Evolutionary conservation across 1,140 invertebrate species (phyloP).

Genomic region (Scylla paramamosain): DNA sequence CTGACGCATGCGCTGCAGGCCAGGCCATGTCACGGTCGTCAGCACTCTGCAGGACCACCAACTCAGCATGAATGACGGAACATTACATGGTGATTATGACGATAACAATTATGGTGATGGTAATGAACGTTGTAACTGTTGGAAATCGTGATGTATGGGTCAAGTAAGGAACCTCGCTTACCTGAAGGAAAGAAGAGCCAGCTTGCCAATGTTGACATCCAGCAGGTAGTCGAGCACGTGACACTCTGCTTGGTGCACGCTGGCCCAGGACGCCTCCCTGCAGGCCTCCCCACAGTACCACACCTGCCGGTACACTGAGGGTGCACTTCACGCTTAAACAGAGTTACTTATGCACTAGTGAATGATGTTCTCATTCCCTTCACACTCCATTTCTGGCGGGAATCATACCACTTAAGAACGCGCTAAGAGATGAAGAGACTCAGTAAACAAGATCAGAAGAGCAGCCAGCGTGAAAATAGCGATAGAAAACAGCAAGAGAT

Average conservation of each 20-base stretch:
- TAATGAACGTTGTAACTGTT: neutral
- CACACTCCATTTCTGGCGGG: too few relatives aligned
- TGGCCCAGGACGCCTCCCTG: slow-evolving; percentile 80
- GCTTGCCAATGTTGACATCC: slow-evolving; percentile 79
- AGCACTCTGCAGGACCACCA: slow-evolving; percentile 50
- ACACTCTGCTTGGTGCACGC: slow-evolving; percentile 83
- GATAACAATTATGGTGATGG: neutral
- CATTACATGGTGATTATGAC: neutral
- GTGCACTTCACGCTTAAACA: too few relatives aligned
- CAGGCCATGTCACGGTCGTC: slow-evolving; percentile 61
- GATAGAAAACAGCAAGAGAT: too few relatives aligned
- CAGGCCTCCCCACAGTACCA: slow-evolving; percentile 82
- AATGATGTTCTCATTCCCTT: too few relatives aligned
- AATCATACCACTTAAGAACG: too few relatives aligned
- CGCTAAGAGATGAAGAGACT: too few relatives aligned
- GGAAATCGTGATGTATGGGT: neutral
- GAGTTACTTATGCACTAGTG: too few relatives aligned
- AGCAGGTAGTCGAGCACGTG: slow-evolving; percentile 81
- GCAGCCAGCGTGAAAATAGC: too few relatives aligned
- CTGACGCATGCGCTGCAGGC: slow-evolving; percentile 78
- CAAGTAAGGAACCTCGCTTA: slow-evolving; percentile 79
- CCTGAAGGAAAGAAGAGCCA: slow-evolving; percentile 82
- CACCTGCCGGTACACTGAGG: slow-evolving; percentile 78
- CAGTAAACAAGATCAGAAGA: neutral
- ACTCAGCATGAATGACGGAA: neutral